Conservation (phyloP, 2,113 vertebrate genomes). For the Sardina pilchardus region DNA sequence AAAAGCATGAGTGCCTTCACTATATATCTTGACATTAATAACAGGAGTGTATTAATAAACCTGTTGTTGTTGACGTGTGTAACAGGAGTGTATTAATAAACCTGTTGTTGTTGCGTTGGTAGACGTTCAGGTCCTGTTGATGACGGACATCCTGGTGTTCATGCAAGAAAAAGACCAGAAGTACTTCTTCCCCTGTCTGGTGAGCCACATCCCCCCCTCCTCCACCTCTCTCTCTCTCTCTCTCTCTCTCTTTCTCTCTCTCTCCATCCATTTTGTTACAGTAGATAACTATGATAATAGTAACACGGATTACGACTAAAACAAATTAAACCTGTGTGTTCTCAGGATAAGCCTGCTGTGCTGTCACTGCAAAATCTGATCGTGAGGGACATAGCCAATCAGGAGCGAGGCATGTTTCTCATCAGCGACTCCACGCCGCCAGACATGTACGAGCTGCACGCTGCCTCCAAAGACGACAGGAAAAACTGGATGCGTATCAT, state of each 20-base stretch:
- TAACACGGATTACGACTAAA: background rate
- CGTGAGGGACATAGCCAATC: conserved; percentile 93
- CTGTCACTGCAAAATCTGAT: conserved; percentile 88
- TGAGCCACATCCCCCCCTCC: conserved; percentile 61
- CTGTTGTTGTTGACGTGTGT: conserved; percentile 24
- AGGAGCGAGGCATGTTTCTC: conserved; percentile 94
- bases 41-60: background rate
- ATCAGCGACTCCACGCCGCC: conserved; percentile 82
- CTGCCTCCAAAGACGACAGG: conserved; percentile 80
- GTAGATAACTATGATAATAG: background rate
- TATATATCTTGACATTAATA: background rate
- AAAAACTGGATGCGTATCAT: conserved; percentile 88
- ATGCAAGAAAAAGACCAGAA: conserved; percentile 97
- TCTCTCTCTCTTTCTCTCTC: background rate
- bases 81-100: conserved; percentile 15
- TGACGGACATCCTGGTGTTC: conserved; percentile 91
- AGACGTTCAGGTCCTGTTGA: conserved; percentile 89
- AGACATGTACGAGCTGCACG: conserved; percentile 91
- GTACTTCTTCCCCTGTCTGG: conserved; percentile 84
- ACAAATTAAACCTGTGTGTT: background rate
- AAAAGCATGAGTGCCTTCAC: background rate
- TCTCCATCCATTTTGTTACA: background rate
- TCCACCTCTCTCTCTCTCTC: no score
- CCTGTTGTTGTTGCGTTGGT: conserved; percentile 41
- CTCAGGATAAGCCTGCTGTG: conserved; percentile 86